phyloP scores from a whole-genome alignment of 2,113 vertebrate genomes.

The Otocyon megalotis region DNA sequence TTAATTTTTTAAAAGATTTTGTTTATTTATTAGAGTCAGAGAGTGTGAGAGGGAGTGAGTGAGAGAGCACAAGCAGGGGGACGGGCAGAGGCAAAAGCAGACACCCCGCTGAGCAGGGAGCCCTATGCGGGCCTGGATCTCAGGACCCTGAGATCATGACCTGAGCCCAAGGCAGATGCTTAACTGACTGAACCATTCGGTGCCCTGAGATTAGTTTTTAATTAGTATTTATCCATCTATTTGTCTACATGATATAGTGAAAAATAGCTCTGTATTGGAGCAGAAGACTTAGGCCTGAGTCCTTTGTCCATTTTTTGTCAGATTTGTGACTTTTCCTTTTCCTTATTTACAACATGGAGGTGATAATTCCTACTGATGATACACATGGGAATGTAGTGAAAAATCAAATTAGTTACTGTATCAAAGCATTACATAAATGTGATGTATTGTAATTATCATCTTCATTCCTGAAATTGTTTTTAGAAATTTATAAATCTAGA shows the following conservation, averaged over 20 bases:
- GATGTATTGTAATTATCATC: not conserved
- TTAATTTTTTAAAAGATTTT: too few relatives aligned
- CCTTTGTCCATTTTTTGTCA: not conserved
- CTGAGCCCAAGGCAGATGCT: too few relatives aligned
- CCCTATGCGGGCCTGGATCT: too few relatives aligned
- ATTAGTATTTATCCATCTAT: not conserved
- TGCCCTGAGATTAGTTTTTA: not conserved
- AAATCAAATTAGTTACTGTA: not conserved
- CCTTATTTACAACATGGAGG: not conserved
- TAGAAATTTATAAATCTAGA: slow-evolving; percentile 8
- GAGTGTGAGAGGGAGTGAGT: too few relatives aligned
- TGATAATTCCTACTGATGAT: not conserved
- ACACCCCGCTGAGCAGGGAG: too few relatives aligned
- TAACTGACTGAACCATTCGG: too few relatives aligned
- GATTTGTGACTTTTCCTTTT: slow-evolving; percentile 20
- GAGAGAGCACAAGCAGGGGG: too few relatives aligned
- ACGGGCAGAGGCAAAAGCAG: too few relatives aligned
- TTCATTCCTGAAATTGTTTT: not conserved
- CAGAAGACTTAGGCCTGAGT: not conserved
- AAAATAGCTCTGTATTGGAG: not conserved
- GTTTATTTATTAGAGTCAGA: too few relatives aligned
- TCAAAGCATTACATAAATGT: not conserved
- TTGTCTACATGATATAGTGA: not conserved
- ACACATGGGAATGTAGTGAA: not conserved
- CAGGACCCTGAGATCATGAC: too few relatives aligned